A percentile compares a stretch with the other conserved stretches of the same genome.
Evolutionary conservation across 2,113 vertebrate genomes (phyloP).

Genomic region (Ptychochromis oligacanthus): DNA sequence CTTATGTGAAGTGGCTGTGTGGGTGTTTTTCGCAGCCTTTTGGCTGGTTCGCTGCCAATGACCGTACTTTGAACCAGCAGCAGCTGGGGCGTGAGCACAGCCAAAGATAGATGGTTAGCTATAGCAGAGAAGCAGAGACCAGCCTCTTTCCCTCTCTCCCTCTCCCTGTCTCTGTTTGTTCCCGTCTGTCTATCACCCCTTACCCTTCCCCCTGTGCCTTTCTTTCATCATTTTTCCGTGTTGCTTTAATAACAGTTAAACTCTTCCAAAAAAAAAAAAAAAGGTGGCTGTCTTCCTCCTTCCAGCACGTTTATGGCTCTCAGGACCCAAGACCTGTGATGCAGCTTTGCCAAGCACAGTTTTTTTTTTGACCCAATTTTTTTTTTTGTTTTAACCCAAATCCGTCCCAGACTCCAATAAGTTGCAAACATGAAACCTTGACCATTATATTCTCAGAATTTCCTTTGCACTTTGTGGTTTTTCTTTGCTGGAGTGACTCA

Average conservation of each 20-base stretch:
- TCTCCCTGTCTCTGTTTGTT: slow-evolving; percentile 28
- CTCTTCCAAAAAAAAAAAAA: neutral
- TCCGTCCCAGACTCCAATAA: rapidly evolving
- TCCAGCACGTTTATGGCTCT: neutral
- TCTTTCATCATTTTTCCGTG: slow-evolving; percentile 23
- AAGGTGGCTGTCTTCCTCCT: neutral
- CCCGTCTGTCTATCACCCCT: slow-evolving; percentile 11
- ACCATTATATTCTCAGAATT: neutral
- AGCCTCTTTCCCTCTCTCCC: slow-evolving; percentile 19
- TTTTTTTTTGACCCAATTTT: slow-evolving; percentile 39
- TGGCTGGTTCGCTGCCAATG: slow-evolving; percentile 77
- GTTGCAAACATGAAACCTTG: neutral
- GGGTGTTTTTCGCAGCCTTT: slow-evolving; percentile 66
- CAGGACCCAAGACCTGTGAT: neutral
- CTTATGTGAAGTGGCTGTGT: slow-evolving; percentile 63
- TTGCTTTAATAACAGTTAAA: slow-evolving; percentile 18
- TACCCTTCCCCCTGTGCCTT: neutral
- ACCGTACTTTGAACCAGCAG: slow-evolving; percentile 85
- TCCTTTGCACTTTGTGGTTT: slow-evolving; percentile 25
- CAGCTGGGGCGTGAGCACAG: slow-evolving; percentile 76
- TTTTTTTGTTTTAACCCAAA: neutral
- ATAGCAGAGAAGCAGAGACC: slow-evolving; percentile 26
- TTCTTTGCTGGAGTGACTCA: slow-evolving; percentile 26
- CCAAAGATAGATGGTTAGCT: slow-evolving; percentile 76
- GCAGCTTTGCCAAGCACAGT: neutral